Evolutionary conservation across 2,797 vertebrate genomes (phyloP).

Genomic region (Pantherophis alleghaniensis): DNA sequence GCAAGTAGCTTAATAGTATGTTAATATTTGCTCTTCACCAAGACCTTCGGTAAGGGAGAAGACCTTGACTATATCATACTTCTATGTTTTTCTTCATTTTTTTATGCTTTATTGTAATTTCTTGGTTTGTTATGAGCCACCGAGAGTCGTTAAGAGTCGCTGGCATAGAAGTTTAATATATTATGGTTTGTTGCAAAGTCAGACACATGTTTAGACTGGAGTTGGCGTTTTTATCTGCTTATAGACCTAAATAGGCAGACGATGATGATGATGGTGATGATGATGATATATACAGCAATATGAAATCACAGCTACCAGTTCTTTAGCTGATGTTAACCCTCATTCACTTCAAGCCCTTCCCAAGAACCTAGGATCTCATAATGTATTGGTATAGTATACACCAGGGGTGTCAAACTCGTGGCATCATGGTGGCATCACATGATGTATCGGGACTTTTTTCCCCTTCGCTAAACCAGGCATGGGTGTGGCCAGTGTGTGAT

Average conservation of each 20-base stretch:
- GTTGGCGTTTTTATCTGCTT: not conserved
- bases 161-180: not conserved
- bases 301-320: not conserved
- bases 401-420: too few species aligned
- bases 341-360: not conserved
- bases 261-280: not conserved
- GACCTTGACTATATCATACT: not conserved
- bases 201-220: not conserved
- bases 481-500: too few species aligned
- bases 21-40: not conserved
- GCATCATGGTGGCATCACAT: fast-evolving
- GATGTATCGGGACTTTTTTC: too few species aligned
- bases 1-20: not conserved
- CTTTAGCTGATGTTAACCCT: not conserved
- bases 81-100: not conserved
- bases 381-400: not conserved
- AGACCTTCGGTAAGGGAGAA: not conserved
- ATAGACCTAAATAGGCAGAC: not conserved
- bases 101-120: not conserved
- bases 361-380: not conserved
- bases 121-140: not conserved
- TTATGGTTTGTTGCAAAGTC: not conserved
- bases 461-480: too few species aligned
- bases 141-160: not conserved
- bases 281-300: not conserved